phyloP scores from a whole-genome alignment of 2,113 vertebrate genomes.

The Varanus salvator region DNA sequence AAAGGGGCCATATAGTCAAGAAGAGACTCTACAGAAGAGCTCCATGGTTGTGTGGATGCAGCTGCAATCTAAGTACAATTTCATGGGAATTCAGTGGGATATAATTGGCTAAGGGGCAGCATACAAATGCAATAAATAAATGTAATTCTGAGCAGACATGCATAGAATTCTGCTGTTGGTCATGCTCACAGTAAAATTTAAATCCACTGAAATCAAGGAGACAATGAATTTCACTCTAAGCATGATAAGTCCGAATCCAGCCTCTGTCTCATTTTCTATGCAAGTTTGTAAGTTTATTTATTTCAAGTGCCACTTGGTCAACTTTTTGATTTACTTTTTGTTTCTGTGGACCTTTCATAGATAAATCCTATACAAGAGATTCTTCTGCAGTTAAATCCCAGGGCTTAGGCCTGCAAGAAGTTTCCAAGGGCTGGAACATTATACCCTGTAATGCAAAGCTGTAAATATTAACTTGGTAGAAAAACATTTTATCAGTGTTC shows the following conservation, averaged over 20 bases:
- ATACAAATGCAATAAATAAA: no score
- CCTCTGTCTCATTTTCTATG: background rate
- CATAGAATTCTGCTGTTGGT: no score
- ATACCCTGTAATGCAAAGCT: slow-evolving; percentile 30
- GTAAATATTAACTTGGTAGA: slow-evolving; percentile 5
- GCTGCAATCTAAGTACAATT: no score
- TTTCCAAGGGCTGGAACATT: slow-evolving; percentile 20
- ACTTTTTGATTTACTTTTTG: slow-evolving; percentile 22
- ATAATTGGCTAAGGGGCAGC: no score
- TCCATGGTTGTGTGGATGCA: no score
- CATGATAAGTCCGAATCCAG: no score
- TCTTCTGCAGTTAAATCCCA: background rate
- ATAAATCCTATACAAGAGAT: slow-evolving; percentile 25
- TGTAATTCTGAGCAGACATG: no score
- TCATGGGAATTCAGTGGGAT: no score
- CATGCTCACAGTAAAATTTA: no score
- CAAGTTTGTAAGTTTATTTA: background rate
- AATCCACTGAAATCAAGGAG: no score
- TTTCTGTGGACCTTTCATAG: background rate
- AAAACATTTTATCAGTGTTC: slow-evolving; percentile 39
- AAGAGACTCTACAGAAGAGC: background rate
- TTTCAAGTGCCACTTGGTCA: background rate
- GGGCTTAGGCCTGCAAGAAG: background rate
- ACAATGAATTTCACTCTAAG: no score
- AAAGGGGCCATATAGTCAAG: background rate